Percentiles rank a stretch among this genome's conserved stretches.
Conservation (phyloP, 2,113 vertebrate genomes). For the zebrafish (Danio rerio) region GRCz12tu NC_133181.1:19174001-19174500, state of each 20-base stretch:
- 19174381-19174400: constrained; percentile 62
- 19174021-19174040: constrained; percentile 24
- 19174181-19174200: constrained; percentile 34
- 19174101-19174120: constrained; percentile 29
- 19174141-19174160: constrained; percentile 63
- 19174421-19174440: constrained; percentile 52
- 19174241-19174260: constrained; percentile 67
- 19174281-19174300: constrained; percentile 75
- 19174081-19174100: constrained; percentile 18
- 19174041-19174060: constrained; percentile 22
- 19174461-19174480: constrained; percentile 33
- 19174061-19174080: constrained; percentile 17
- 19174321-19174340: constrained; percentile 57
- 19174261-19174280: constrained; percentile 69
- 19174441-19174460: constrained; percentile 59
- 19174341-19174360: constrained; percentile 52
- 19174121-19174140: constrained; percentile 55
- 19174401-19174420: constrained; percentile 57
- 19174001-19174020: neutral
- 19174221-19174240: constrained; percentile 63
- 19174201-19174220: constrained; percentile 36
- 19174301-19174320: constrained; percentile 63
- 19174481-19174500: constrained; percentile 32
- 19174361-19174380: fast-evolving
- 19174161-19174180: constrained; percentile 38